Conservation (phyloP, 2,888 invertebrate genomes). For the Lagria hirta region DNA sequence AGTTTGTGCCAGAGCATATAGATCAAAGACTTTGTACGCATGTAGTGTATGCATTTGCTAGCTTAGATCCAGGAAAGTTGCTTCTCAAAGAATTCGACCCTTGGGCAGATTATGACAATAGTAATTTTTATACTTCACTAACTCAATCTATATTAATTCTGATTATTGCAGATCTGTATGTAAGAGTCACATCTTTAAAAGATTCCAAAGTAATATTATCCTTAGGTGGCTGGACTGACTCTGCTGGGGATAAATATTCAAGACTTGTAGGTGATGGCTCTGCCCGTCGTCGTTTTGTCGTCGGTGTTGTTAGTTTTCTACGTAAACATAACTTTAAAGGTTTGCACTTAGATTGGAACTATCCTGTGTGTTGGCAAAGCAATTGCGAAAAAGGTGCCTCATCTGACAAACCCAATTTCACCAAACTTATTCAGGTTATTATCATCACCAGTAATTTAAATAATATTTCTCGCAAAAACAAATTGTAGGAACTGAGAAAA, state of each 20-base stretch:
- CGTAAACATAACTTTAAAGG: constrained; percentile 79
- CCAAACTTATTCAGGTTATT: constrained; percentile 69
- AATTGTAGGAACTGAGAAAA: constrained; percentile 62
- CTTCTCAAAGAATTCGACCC: constrained; percentile 81
- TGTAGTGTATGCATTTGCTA: constrained; percentile 86
- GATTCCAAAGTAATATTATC: constrained; percentile 73
- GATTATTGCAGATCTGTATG: constrained; percentile 69
- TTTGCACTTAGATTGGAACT: constrained; percentile 92
- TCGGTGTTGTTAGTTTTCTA: constrained; percentile 70
- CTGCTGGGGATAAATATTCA: constrained; percentile 84
- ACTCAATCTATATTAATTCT: constrained; percentile 24
- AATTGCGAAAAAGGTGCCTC: constrained; percentile 80
- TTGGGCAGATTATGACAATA: constrained; percentile 84
- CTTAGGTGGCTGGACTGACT: constrained; percentile 95
- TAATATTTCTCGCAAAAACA: not conserved
- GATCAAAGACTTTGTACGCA: constrained; percentile 84
- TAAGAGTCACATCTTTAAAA: constrained; percentile 70
- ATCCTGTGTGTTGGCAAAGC: constrained; percentile 92
- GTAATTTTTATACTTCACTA: constrained; percentile 55
- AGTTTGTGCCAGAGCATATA: constrained; percentile 83
- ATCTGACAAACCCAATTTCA: constrained; percentile 76
- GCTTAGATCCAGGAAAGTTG: constrained; percentile 77
- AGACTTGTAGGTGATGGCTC: constrained; percentile 69
- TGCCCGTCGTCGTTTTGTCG: constrained; percentile 69
- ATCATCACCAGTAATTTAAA: not conserved